A percentile compares a stretch with the other conserved stretches of the same genome.
These are phyloP conservation scores for Bursaphelenchus okinawaensis DNA, from an alignment of 2,888 invertebrate species.

Conservation along the genomic window DNA sequence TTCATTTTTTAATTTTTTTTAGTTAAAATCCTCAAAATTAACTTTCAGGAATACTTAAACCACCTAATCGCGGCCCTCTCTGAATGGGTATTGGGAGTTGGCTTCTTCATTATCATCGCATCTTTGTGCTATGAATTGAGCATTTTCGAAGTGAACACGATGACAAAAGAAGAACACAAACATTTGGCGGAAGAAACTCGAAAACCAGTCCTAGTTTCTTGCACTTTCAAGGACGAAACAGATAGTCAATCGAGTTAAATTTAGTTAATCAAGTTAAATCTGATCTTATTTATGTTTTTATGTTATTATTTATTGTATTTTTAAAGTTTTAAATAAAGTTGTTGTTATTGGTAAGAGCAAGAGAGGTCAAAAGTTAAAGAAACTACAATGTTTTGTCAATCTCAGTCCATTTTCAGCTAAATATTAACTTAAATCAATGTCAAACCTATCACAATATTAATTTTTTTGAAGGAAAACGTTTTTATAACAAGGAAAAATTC, in stretches of 20 bases:
- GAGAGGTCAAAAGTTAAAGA: neutral
- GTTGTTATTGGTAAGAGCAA: no score
- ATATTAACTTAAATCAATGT: no score
- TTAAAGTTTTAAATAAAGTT: no score
- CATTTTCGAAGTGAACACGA: neutral
- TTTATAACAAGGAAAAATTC: no score
- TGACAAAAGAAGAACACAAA: neutral
- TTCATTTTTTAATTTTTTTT: neutral
- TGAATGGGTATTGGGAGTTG: slow-evolving; percentile 11
- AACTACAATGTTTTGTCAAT: neutral
- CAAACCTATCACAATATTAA: no score
- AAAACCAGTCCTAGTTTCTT: neutral
- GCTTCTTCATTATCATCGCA: neutral
- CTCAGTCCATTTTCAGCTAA: no score
- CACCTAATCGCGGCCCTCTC: slow-evolving; percentile 5
- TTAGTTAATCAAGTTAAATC: no score
- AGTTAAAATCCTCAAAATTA: neutral
- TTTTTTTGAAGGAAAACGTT: no score
- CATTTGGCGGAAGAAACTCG: neutral
- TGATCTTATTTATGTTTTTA: no score
- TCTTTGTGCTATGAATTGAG: slow-evolving; percentile 6
- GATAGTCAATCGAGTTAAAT: no score
- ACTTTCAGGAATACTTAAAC: slow-evolving; percentile 4
- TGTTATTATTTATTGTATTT: no score
- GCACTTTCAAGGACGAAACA: no score